Evolutionary conservation across 1,140 invertebrate genomes (phyloP), one percentile per base, ranked within the genome.

Genomic region (Ceratina australensis): DNA sequence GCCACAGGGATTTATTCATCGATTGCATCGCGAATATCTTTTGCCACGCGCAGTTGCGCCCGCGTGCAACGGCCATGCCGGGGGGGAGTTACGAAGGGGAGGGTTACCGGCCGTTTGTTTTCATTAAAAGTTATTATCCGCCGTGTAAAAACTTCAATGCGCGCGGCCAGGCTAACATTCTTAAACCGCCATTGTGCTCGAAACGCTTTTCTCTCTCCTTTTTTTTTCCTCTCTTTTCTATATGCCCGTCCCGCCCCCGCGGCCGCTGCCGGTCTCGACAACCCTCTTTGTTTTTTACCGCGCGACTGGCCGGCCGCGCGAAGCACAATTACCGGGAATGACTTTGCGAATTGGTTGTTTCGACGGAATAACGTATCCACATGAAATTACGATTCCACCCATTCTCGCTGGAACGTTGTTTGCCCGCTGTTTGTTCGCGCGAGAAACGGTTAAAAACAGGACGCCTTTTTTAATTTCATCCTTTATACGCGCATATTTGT

Each of bases 71-170:
- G 50, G 54, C 15, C 63, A 49, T 26, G 50, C 18, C 74, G 78
- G 61, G 49, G 1, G 59, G 54, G 54, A 71, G 49, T n/a, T n/a
- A 63, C 63, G 59, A 78, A 72, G 71, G 54, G 65, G 47, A 15
- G 57, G n/a, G 47, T 49, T 18, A 66, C 49, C 24, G 57, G 66
- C 50, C 73, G 79, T 84, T 83, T 83, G 83, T 84, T 83, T 84
- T 80, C 78, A 81, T 84, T 84, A 84, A 84, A 84, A 84, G 81
- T 84, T 84, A 84, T 81, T 84, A 84, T 76, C 73, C 72, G 50
- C 68, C 60, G 63, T 80, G 82, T 81, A 84, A 81, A 84, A 81
- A 78, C 68, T 84, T 81, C 73, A 67, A 84, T 84, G 72, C 82
- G 33, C 72, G 56, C 63, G 73, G 20, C 66, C 15, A 22, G 28